Base-by-base conservation (phyloP, 92 coral and sea anemone species). In the Epizoanthus ramosus region DNA sequence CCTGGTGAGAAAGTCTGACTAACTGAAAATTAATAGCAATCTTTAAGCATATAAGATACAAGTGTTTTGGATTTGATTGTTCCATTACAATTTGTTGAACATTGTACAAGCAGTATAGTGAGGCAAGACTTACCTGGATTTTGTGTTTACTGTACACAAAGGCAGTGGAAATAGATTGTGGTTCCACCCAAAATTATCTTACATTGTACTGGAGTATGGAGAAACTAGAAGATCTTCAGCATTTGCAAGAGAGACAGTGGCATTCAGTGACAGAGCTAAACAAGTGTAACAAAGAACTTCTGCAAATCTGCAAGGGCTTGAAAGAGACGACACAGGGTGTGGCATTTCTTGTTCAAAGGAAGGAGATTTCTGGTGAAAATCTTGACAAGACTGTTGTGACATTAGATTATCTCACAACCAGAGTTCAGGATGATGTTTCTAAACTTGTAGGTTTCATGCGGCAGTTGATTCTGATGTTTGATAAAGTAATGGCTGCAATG, bases 401-500 rank as follows among this genome's bases (percentile, higher is more conserved):
- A 3, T 64, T 94, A 72, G 86, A 87, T 17, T 96, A 90, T 66
- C 85, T 93, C n/a, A 94, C 91, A 67, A 85, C 93, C 0, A 74
- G 99, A 85, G 86, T 94, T 1, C 92, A 92, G 54, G 91, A 92
- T 63, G 80, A 90, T 75, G 64, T 90, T 76, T 69, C 79, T 23
- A 93, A 92, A 82, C 89, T 96, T 13, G 91, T 92, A 21, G 83
- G 90, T 64, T 93, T 94, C 54, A 92, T 94, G 95, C 84, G 84
- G 39, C 97, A 96, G 79, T 86, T 94, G 84, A 89, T 94, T 74
- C 57, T 94, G 9, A 92, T 92, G 88, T 88, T 96, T 73, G 94
- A 96, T 69, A 87, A 87, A 57, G 99, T 96, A 31, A 96, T 94
- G 92, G 72, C 92, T 8, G 91, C 90, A 21, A 91, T 94, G 90